Conservation (phyloP, 2,797 vertebrate species). For the Gymnoscopelus microlampas region DNA sequence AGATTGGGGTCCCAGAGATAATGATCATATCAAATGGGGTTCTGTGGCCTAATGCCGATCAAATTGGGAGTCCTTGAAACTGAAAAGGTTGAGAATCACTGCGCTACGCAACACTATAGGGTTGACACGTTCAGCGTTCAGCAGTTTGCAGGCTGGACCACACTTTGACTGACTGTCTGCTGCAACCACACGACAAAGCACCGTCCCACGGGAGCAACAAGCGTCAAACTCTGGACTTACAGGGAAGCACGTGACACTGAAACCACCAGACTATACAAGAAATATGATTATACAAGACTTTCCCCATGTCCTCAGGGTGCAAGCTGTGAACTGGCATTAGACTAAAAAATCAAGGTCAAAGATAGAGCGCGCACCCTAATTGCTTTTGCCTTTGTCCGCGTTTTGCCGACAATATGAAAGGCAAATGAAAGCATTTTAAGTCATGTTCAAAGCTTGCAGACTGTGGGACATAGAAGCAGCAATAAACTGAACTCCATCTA, state of each 20-base stretch:
- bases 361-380: neutral
- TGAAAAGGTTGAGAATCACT: no score
- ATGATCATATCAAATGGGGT: no score
- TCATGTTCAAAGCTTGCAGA: neutral
- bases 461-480: neutral
- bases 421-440: conserved; percentile 16
- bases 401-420: conserved; percentile 5
- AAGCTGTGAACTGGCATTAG: neutral
- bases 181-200: no score
- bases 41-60: no score
- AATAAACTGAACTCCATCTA: neutral
- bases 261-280: neutral
- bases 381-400: neutral
- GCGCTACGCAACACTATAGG: no score
- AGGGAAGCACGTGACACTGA: conserved; percentile 12
- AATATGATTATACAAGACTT: neutral
- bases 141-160: no score
- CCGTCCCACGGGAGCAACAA: conserved; percentile 8
- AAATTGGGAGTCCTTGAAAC: no score
- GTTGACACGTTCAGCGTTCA: no score
- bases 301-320: neutral
- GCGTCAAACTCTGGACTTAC: conserved; percentile 5
- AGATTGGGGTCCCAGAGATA: no score
- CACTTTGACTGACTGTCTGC: no score
- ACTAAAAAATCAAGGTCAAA: neutral